These are phyloP conservation scores for Gallinago solitaria DNA, from an alignment of 2,797 vertebrate genomes.

Conservation along the genomic window DNA sequence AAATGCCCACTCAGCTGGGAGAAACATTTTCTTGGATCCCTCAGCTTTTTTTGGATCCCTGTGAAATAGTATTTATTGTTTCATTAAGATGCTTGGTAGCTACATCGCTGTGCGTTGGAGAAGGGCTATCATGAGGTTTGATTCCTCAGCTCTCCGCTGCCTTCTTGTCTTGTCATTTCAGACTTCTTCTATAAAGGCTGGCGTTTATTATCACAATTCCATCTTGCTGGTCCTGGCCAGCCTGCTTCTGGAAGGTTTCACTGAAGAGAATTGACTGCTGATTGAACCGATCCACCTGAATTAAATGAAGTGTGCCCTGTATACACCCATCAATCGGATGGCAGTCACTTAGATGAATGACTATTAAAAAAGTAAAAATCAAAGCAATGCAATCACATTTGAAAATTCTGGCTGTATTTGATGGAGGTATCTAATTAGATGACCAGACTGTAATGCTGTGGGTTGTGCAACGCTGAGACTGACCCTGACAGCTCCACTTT, in stretches of 20 bases:
- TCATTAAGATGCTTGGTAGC: background rate
- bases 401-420: background rate
- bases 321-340: background rate
- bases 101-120: background rate
- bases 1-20: constrained; percentile 46
- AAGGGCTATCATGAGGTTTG: background rate
- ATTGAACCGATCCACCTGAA: background rate
- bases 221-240: background rate
- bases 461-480: background rate
- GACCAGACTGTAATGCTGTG: background rate
- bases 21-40: constrained; percentile 28
- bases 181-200: background rate
- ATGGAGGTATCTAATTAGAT: background rate
- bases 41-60: background rate
- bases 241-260: background rate
- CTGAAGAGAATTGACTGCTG: background rate
- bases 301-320: background rate
- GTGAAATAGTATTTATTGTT: constrained; percentile 25
- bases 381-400: background rate
- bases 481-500: background rate
- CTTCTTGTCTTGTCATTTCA: constrained; percentile 37
- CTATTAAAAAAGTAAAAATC: background rate
- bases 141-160: constrained; percentile 6
- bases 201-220: background rate
- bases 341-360: constrained; percentile 12